Conservation (phyloP, 2,113 vertebrate species). For the Dascyllus trimaculatus region DNA sequence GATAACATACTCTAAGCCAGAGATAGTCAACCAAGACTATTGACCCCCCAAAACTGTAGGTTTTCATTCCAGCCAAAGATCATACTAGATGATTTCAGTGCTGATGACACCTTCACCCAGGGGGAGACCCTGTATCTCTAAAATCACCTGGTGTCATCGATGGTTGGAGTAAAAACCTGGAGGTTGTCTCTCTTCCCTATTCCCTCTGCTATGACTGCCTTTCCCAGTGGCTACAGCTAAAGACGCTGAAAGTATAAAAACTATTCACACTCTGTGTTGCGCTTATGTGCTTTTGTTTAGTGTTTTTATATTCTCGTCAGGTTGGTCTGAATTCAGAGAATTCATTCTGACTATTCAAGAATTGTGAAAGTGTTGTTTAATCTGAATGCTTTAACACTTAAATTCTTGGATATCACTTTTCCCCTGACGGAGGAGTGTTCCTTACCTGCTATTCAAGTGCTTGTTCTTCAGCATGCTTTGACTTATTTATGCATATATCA, state of each 20-base stretch:
- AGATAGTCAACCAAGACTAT: neutral
- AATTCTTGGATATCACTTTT: constrained; percentile 30
- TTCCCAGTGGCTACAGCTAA: constrained; percentile 17
- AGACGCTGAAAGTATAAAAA: neutral
- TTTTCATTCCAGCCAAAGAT: constrained; percentile 10
- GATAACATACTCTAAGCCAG: constrained; percentile 4
- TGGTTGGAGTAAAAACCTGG: constrained; percentile 32
- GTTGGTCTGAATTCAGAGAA: constrained; percentile 49
- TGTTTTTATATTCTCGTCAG: constrained; percentile 5
- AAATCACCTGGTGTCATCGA: constrained; percentile 9
- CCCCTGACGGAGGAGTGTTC: neutral
- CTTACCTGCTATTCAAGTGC: neutral
- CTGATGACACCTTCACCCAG: neutral
- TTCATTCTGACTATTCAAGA: constrained; percentile 42
- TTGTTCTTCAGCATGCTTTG: constrained; percentile 49
- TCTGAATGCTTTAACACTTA: constrained; percentile 10
- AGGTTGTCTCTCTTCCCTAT: neutral
- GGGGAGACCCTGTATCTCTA: neutral
- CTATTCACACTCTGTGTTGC: neutral
- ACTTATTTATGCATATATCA: constrained; percentile 23
- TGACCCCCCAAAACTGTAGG: neutral
- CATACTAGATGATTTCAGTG: neutral
- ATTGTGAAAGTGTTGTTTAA: constrained; percentile 14
- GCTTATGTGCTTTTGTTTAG: too few relatives aligned
- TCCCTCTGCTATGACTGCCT: constrained; percentile 18